Base-by-base conservation (phyloP, 2,113 vertebrate genomes). In the Phainopepla nitens region DNA sequence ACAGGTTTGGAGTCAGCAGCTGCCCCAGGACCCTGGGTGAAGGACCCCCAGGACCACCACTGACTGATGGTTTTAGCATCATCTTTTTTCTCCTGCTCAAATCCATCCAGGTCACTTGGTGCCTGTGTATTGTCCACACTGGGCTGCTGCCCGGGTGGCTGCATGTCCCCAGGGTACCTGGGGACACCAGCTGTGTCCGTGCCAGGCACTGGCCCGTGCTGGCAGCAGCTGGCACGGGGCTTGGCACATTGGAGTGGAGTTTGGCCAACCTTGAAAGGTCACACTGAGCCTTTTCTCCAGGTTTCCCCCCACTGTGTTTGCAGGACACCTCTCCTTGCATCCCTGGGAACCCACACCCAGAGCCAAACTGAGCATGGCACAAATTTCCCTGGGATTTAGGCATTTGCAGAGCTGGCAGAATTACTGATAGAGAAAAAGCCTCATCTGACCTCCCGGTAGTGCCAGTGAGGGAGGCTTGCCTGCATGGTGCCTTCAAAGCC, bases 21-120 rank as follows among this genome's bases (percentile, higher is more conserved):
- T 44, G 28, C 60, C 0, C 0, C 2, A 5, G 57, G 24, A 36
- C 9, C 19, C 13, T 0, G 0, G 15, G 33, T 15, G 66, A 71
- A 11, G 18, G 41, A 39, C n/a, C 16, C 8, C 2, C 42, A 57
- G 15, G 24, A 45, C 44, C 44, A 33, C 18, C 47, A 39, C 28
- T 0, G 3, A 41, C 35, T 11, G 41, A 33, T 88, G n/a, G 22
- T 9, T 93, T 90, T 69, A 68, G 62, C 22, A 70, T 27, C 3
- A 22, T 6, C 13, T 8, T 7, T 44, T 85, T 72, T 49, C 45
- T 24, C 39, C 47, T 84, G 64, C 42, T 89, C 11, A 58, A 29
- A 73, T 23, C 12, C 42, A 78, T 20, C 7, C 0, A 0, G 25
- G 51, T 45, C 15, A 27, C 54, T 66, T 2, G 0, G 15, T 50